These are phyloP conservation scores for Illadopsis cleaveri DNA, from an alignment of 2,113 vertebrate genomes.

Conservation along the genomic window DNA sequence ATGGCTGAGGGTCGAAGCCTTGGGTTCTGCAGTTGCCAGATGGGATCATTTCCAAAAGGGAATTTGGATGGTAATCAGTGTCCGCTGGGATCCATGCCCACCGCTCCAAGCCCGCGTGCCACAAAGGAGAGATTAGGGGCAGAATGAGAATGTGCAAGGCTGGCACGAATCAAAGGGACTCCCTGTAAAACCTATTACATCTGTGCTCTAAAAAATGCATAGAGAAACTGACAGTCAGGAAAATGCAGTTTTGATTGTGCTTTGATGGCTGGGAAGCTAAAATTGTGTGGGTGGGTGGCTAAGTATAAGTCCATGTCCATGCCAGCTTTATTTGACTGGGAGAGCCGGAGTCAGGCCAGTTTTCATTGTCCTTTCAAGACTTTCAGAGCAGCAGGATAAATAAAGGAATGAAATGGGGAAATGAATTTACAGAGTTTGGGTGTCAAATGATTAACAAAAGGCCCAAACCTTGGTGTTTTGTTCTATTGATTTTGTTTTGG, in stretches of 20 bases:
- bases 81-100: constrained; percentile 63
- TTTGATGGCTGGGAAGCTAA: constrained; percentile 59
- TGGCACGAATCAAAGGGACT: constrained; percentile 65
- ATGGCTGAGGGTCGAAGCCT: constrained; percentile 36
- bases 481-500: constrained; percentile 58
- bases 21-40: constrained; percentile 54
- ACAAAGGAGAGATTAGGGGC: constrained; percentile 68
- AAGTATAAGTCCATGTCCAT: constrained; percentile 17
- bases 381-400: constrained; percentile 48
- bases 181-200: constrained; percentile 68
- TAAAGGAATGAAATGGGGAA: constrained; percentile 41
- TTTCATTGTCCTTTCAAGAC: constrained; percentile 41
- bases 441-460: constrained; percentile 60
- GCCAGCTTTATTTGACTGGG: constrained; percentile 49
- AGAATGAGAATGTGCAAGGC: constrained; percentile 65
- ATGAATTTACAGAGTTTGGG: constrained; percentile 56
- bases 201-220: constrained; percentile 42
- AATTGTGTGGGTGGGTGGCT: constrained; percentile 64
- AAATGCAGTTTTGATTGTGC: constrained; percentile 60
- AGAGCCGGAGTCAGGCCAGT: constrained; percentile 27
- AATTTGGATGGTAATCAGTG: constrained; percentile 66
- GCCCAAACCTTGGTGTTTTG: constrained; percentile 25
- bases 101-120: background rate
- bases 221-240: constrained; percentile 60
- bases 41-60: constrained; percentile 57